Base-by-base conservation (phyloP, 1,140 invertebrate genomes). In the Drosophila auraria region DNA sequence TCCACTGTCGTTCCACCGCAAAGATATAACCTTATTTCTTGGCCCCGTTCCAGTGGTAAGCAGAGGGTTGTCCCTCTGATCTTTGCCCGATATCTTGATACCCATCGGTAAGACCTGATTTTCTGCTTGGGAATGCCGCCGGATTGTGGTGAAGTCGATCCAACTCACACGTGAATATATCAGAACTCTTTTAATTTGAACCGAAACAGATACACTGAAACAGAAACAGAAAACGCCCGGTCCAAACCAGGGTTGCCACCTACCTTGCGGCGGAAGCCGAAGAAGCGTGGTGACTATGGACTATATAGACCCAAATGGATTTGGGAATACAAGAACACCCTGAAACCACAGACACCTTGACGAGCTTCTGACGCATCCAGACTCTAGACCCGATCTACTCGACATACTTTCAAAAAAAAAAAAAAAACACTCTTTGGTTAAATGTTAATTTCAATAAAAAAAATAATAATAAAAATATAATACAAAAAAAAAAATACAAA, bases 61-160 rank as follows among this genome's bases (percentile, higher is more conserved):
- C 63, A 45, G 14, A 30, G 63, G 30, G n/a, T 65, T 62, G 38
- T 17, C 23, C 38, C 63, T 68, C 62, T 25, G 15, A 25, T 11
- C 38, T 68, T 40, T 25, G 25, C 45, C 38, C 42, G 15, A 47
- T n/a, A 23, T 42, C 38, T 3, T 15, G 27, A 25, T n/a, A 50
- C 25, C 47, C 17, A 42, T 47, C 60, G 50, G 54, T 77, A 57
- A 64, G 50, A 54, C 62, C 25, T 59, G 51, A 62, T 65, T 87
- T 89, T 89, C 84, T 89, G 84, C 84, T 89, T 89, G 84, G 84
- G 84, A 89, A 78, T 89, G 69, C 49, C 74, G 63, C 74, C 36
- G 68, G 59, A 78, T 74, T 61, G 71, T 61, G 40, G 69, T 69
- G 17, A 56, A 71, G 59, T 64, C 64, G 25, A 63, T 68, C 33